Evolutionary conservation across 2,797 vertebrate genomes (phyloP).

Genomic region (Paguma larvata): DNA sequence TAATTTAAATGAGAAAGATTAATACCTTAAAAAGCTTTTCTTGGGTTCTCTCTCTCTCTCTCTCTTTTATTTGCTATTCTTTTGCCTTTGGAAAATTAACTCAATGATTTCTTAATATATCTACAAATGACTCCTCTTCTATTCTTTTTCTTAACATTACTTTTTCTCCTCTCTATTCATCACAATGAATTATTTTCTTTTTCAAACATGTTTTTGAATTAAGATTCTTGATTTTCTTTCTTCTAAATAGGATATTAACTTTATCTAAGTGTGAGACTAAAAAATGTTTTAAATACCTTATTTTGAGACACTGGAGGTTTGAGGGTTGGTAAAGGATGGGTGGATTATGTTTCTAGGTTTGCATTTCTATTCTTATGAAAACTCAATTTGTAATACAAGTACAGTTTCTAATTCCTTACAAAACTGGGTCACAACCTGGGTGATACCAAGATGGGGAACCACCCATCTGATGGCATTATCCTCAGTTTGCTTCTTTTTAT

Average conservation of each 20-base stretch:
- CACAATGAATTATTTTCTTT: slow-evolving; percentile 11
- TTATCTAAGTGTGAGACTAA: background rate
- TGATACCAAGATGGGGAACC: background rate
- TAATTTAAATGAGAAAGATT: slow-evolving; percentile 4
- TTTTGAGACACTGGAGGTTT: background rate
- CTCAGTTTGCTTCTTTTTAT: background rate
- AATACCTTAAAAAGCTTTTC: background rate
- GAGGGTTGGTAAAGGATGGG: background rate
- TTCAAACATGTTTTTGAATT: background rate
- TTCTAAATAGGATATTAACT: background rate
- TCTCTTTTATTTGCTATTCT: background rate
- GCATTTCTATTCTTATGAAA: background rate
- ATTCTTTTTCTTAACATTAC: background rate
- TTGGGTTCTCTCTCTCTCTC: background rate
- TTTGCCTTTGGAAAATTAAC: background rate
- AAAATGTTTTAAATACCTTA: background rate
- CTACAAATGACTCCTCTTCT: background rate
- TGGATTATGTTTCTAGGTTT: background rate
- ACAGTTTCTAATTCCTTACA: background rate
- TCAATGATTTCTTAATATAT: background rate
- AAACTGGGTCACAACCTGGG: background rate
- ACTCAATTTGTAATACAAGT: background rate
- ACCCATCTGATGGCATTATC: background rate
- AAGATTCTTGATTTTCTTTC: slow-evolving; percentile 24
- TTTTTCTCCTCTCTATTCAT: background rate